These are phyloP conservation scores for Adelges cooleyi DNA, from an alignment of 1,140 invertebrate species.

Conservation along the genomic window DNA sequence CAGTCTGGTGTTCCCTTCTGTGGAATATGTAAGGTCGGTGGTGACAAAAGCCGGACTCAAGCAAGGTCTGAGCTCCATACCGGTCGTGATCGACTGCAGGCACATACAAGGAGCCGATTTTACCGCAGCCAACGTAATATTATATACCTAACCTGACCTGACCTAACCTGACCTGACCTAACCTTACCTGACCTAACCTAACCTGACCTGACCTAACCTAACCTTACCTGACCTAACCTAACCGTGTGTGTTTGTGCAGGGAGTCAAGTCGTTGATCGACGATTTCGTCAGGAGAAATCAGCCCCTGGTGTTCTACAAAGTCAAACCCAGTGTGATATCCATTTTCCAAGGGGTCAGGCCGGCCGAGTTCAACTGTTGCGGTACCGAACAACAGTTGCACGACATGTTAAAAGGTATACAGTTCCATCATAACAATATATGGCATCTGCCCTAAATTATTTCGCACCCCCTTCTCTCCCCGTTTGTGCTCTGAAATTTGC, in stretches of 20 bases:
- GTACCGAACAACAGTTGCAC: constrained; percentile 50
- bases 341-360: constrained; percentile 60
- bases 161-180: too few relatives aligned
- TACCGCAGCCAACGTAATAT: constrained; percentile 54
- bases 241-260: constrained; percentile 44
- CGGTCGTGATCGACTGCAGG: constrained; percentile 62
- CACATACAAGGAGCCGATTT: constrained; percentile 67
- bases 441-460: neutral
- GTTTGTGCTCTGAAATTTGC: too few relatives aligned
- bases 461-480: too few relatives aligned
- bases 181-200: constrained; percentile 36
- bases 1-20: constrained; percentile 60
- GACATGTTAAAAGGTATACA: constrained; percentile 41
- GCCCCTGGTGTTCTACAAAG: constrained; percentile 58
- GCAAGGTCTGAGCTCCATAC: constrained; percentile 45
- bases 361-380: constrained; percentile 51
- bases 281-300: constrained; percentile 61
- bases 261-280: constrained; percentile 59
- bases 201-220: constrained; percentile 63
- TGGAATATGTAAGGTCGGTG: constrained; percentile 60
- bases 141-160: too few relatives aligned
- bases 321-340: constrained; percentile 55
- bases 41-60: constrained; percentile 58
- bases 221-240: neutral
- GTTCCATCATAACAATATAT: neutral